A percentile compares a stretch with the other conserved stretches of the same genome.
phyloP scores from a whole-genome alignment of 2,113 vertebrate species.

The Platycercus adscitus region DNA sequence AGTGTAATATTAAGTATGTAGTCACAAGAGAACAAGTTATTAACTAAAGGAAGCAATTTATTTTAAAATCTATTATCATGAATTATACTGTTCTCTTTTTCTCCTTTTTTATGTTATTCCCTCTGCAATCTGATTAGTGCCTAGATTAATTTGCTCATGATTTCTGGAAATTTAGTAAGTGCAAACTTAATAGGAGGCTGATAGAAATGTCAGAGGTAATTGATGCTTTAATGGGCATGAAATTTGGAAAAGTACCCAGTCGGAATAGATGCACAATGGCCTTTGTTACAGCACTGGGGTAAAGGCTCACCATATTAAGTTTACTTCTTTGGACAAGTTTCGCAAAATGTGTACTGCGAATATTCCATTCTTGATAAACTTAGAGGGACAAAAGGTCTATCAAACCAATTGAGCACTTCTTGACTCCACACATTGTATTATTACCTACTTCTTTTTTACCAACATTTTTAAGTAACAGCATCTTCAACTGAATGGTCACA shows the following conservation, averaged over 20 bases:
- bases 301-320: neutral
- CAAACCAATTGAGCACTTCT: neutral
- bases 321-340: neutral
- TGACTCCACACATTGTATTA: neutral
- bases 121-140: slow-evolving; percentile 66
- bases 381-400: neutral
- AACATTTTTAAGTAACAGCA: neutral
- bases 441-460: neutral
- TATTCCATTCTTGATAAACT: neutral
- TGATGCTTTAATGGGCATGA: slow-evolving; percentile 65
- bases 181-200: slow-evolving; percentile 65
- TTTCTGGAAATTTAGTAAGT: slow-evolving; percentile 70
- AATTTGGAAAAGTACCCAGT: slow-evolving; percentile 37
- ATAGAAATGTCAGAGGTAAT: slow-evolving; percentile 71
- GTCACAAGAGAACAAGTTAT: slow-evolving; percentile 51
- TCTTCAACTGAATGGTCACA: neutral
- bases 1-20: slow-evolving; percentile 4
- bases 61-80: slow-evolving; percentile 71
- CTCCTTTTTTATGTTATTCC: slow-evolving; percentile 49
- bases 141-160: slow-evolving; percentile 66
- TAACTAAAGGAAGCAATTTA: slow-evolving; percentile 60
- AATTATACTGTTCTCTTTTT: slow-evolving; percentile 56
- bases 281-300: neutral
- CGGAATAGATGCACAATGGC: neutral
- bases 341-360: neutral